A percentile compares a stretch with the other conserved stretches of the same genome.
Conservation (phyloP, 2,888 invertebrate genomes). For the Drosophila kambysellisi region DNA sequence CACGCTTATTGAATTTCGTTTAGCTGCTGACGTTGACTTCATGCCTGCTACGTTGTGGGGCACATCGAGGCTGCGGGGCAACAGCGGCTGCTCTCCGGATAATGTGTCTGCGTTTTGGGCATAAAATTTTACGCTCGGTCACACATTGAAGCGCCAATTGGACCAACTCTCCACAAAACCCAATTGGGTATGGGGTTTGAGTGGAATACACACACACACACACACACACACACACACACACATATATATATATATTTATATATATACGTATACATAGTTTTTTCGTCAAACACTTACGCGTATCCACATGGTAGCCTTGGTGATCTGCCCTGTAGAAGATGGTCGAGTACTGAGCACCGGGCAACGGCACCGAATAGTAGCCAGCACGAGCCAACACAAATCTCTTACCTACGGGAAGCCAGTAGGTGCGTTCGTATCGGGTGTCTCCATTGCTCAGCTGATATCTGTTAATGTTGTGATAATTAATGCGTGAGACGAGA, state of each 20-base stretch:
- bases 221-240: not conserved
- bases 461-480: slow-evolving; percentile 50
- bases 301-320: slow-evolving; percentile 75
- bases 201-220: not conserved
- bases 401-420: slow-evolving; percentile 64
- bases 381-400: slow-evolving; percentile 77
- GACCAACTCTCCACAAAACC: not conserved
- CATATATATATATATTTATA: not conserved
- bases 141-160: slow-evolving; percentile 19
- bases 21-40: slow-evolving; percentile 49
- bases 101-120: slow-evolving; percentile 70
- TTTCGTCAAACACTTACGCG: slow-evolving; percentile 53
- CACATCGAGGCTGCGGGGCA: slow-evolving; percentile 73
- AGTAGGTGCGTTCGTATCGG: slow-evolving; percentile 81
- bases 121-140: slow-evolving; percentile 63
- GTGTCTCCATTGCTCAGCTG: slow-evolving; percentile 78
- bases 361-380: slow-evolving; percentile 79
- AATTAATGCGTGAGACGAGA: not conserved
- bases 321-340: slow-evolving; percentile 82
- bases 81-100: slow-evolving; percentile 62
- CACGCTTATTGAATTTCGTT: slow-evolving; percentile 73
- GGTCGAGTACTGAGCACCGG: slow-evolving; percentile 72
- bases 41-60: slow-evolving; percentile 42
- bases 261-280: not conserved
- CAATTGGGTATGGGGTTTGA: not conserved